Conservation (phyloP, 2,797 vertebrate genomes). For the Pseudochirops cupreus region DNA sequence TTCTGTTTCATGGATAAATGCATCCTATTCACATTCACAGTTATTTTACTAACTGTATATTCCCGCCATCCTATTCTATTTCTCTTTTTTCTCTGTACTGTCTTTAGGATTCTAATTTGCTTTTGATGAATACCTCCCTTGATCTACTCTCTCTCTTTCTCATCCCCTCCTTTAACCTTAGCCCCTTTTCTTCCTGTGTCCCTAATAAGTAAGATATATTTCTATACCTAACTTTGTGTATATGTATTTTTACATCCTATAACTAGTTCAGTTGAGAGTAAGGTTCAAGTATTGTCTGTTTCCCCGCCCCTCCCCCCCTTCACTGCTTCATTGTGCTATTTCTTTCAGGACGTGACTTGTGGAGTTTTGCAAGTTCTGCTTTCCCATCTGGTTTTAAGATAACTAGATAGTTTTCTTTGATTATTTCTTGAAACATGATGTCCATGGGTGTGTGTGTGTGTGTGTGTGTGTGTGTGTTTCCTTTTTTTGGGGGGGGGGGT, state of each 20-base stretch:
- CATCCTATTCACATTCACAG: not conserved
- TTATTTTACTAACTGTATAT: not conserved
- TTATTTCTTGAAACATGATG: not conserved
- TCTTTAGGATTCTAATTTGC: not conserved
- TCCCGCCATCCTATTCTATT: not conserved
- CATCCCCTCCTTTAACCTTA: too few relatives aligned
- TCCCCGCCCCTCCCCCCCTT: fast-evolving
- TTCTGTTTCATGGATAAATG: not conserved
- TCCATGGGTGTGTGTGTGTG: not conserved
- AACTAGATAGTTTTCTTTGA: not conserved
- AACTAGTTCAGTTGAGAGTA: not conserved
- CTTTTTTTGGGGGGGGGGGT: not conserved
- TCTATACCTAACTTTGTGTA: not conserved
- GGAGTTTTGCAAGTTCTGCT: not conserved
- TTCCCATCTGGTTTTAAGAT: not conserved
- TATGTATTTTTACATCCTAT: not conserved
- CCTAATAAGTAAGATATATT: too few relatives aligned
- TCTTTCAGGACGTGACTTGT: not conserved
- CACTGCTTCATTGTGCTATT: not conserved
- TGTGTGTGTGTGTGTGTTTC: too few relatives aligned
- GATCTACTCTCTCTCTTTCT: not conserved
- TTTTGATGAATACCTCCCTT: too few relatives aligned
- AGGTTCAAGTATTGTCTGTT: not conserved
- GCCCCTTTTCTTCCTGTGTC: not conserved
- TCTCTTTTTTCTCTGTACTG: not conserved